Base-by-base conservation (phyloP, 2,113 vertebrate genomes). In the Xenopus laevis region DNA sequence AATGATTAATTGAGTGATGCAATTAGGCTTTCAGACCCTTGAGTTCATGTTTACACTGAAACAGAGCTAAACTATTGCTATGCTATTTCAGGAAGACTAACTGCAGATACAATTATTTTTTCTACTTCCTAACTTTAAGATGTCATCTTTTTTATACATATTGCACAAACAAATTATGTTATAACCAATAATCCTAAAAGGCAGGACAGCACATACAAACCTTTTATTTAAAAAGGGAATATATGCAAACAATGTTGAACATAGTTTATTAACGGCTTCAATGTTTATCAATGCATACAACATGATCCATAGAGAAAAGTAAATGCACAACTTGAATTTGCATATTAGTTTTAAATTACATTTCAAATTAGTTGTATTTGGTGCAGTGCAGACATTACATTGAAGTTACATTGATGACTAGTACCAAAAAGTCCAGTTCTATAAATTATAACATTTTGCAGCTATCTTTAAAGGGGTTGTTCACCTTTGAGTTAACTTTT, bases 1-100 rank as follows among this genome's bases (percentile, higher is more conserved):
- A 83, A 82, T 79, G 82, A 79, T 67, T 79, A 21, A 53, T 79
- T 84, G 78, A 80, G 79, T 11, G 33, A 85, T 81, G 85, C 82
- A 86, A 73, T 89, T 86, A 87, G 84, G 79, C 75, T 73, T 84
- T 65, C 76, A 72, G 76, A 66, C 23, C 23, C 73, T 78, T 70
- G 61, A 79, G 79, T 83, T 63, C 76, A 61, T 86, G 82, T 86
- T 90, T 89, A 87, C 79, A 83, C 33, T 79, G 82, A 83, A 67
- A 44, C 7, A 13, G 72, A 76, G 66, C 66, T 76, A 76, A 76
- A 76, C 23, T 27, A 27, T 27, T 27, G 23, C 61, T 63, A 55
- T 63, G 47, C 66, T 70, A 69, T 69, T 76, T 69, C 23, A 27
- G 1, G 23, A 55, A 63, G 74, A 66, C 53, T 68, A 23, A 53